phyloP scores from a whole-genome alignment of 2,888 invertebrate genomes.

The Xylota sylvarum region DNA sequence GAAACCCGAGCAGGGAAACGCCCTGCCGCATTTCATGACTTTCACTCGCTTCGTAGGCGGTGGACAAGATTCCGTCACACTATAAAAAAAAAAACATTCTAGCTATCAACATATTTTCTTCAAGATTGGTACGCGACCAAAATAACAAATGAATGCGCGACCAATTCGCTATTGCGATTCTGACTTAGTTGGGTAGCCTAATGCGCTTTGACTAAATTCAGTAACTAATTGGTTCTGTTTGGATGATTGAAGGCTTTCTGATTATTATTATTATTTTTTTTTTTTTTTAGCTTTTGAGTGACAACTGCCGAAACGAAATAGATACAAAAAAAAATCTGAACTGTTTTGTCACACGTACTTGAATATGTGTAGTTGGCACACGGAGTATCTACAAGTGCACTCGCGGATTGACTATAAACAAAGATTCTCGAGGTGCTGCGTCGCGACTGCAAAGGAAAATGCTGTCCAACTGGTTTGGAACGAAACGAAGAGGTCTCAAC shows the following conservation, averaged over 20 bases:
- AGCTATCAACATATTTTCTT: constrained; percentile 20
- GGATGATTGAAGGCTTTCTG: constrained; percentile 8
- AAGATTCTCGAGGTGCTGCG: constrained; percentile 14
- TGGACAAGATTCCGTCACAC: constrained; percentile 1
- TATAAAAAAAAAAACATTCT: not conserved
- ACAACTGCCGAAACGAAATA: constrained; percentile 46
- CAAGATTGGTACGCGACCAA: constrained; percentile 24
- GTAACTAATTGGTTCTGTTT: constrained; percentile 5
- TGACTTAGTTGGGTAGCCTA: not conserved
- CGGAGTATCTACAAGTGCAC: constrained; percentile 11
- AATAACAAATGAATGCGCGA: constrained; percentile 9
- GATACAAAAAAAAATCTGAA: constrained; percentile 24
- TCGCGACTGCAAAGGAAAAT: not conserved
- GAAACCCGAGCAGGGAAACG: constrained; percentile 25
- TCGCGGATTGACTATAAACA: constrained; percentile 43
- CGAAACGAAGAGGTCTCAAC: constrained; percentile 21
- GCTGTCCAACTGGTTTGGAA: constrained; percentile 40
- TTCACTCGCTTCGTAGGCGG: constrained; percentile 12
- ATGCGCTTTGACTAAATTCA: not conserved
- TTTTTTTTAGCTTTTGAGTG: too few species aligned
- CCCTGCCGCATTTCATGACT: constrained; percentile 9
- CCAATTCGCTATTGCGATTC: not conserved
- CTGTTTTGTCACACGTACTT: constrained; percentile 45
- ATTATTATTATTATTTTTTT: constrained; percentile 1
- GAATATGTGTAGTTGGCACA: not conserved